phyloP scores from a whole-genome alignment of 2,888 invertebrate genomes.

The Coleophora flavipennella region DNA sequence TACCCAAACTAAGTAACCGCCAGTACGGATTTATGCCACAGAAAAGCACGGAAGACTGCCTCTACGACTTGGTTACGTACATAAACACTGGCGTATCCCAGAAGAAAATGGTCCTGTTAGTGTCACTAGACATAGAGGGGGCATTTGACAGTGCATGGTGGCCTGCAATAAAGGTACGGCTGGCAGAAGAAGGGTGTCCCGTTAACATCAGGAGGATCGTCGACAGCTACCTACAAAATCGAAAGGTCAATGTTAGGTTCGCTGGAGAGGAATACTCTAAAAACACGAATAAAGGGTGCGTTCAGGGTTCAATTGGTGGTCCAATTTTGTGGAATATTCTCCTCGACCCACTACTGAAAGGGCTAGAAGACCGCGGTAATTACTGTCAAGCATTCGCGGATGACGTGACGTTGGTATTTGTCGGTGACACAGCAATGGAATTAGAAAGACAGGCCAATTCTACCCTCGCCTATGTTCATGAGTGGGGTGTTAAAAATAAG shows the following conservation, averaged over 20 bases:
- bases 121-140: constrained; percentile 12
- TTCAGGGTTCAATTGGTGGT: constrained; percentile 13
- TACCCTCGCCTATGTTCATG: constrained; percentile 6
- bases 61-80: constrained; percentile 2
- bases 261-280: background rate
- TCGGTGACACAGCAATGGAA: constrained; percentile 4
- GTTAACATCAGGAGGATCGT: constrained; percentile 5
- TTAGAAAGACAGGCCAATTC: constrained; percentile 6
- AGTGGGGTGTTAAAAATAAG: constrained; percentile 11
- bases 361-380: background rate
- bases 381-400: constrained; percentile 13
- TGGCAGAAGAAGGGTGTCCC: constrained; percentile 7
- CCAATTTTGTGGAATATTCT: constrained; percentile 13
- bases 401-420: constrained; percentile 7
- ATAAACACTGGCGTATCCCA: background rate
- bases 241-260: background rate
- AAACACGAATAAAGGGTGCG: constrained; percentile 7
- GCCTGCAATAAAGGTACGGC: constrained; percentile 8
- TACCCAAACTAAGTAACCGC: constrained; percentile 3
- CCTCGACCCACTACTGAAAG: constrained; percentile 7
- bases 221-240: constrained; percentile 3
- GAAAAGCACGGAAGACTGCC: constrained; percentile 2
- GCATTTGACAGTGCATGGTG: constrained; percentile 9
- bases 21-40: constrained; percentile 15
- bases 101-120: constrained; percentile 3